Conservation (phyloP, 2,888 invertebrate genomes). For the Noctua pronuba region DNA sequence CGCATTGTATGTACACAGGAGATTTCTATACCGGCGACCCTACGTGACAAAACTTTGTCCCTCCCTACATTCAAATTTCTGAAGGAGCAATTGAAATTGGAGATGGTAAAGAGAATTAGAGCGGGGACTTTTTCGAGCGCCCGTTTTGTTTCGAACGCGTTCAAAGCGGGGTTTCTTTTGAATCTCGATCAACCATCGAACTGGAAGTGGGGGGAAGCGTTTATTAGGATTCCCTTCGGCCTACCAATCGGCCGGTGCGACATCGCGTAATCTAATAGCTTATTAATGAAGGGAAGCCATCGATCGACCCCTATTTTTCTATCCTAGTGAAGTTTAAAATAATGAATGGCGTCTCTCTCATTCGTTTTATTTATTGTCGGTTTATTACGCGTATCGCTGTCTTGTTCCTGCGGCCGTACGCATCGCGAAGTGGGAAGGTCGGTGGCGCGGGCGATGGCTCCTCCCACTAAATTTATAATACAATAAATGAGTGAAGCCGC, state of each 20-base stretch:
- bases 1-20: conserved; percentile 87
- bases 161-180: conserved; percentile 90
- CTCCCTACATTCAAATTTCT: conserved; percentile 90
- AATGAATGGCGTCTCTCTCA: conserved; percentile 80
- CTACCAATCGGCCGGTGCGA: conserved; percentile 89
- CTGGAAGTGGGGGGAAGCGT: conserved; percentile 88
- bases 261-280: conserved; percentile 90
- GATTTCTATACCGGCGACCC: conserved; percentile 86
- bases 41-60: conserved; percentile 90
- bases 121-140: conserved; percentile 88
- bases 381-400: conserved; percentile 81
- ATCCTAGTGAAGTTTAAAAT: conserved; percentile 87
- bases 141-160: conserved; percentile 88
- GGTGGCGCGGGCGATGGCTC: conserved; percentile 81
- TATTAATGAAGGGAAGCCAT: conserved; percentile 89
- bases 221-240: conserved; percentile 90
- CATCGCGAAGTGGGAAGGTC: conserved; percentile 86
- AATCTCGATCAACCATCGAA: conserved; percentile 89
- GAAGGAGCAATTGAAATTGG: conserved; percentile 91
- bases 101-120: conserved; percentile 91
- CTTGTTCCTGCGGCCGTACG: conserved; percentile 81
- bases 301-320: conserved; percentile 88
- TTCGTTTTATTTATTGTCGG: conserved; percentile 79
- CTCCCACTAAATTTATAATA: conserved; percentile 89
- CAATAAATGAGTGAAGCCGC: conserved; percentile 87